These are phyloP conservation scores for Chloebia gouldiae DNA, from an alignment of 2,113 vertebrate species.

Conservation along the genomic window DNA sequence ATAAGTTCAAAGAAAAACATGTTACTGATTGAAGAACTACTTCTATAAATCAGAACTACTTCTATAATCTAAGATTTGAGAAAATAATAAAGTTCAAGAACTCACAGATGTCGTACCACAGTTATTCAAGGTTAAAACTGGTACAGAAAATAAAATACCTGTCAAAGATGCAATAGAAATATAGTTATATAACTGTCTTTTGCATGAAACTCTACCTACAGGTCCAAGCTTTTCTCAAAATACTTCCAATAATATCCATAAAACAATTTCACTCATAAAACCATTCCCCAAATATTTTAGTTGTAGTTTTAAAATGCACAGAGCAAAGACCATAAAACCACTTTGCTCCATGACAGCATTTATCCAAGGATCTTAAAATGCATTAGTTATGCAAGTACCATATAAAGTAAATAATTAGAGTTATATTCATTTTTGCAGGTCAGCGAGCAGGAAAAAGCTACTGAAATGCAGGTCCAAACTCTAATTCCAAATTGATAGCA, in stretches of 20 bases:
- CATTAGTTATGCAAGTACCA: not conserved
- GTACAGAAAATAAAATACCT: not conserved
- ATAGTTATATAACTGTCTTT: not conserved
- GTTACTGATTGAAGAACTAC: not conserved
- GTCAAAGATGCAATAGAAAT: not conserved
- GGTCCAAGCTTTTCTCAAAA: constrained; percentile 3
- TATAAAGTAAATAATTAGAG: not conserved
- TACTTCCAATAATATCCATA: not conserved
- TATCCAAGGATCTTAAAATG: not conserved
- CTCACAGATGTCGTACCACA: not conserved
- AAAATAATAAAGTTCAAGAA: not conserved
- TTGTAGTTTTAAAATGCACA: not conserved
- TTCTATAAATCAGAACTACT: constrained; percentile 24
- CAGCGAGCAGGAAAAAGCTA: not conserved
- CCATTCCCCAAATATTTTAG: not conserved
- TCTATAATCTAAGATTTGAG: constrained; percentile 25
- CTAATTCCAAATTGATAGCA: not conserved
- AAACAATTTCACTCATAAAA: not conserved
- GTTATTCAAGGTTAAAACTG: not conserved
- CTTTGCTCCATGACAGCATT: not conserved
- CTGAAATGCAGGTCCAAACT: not conserved
- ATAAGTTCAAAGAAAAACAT: not conserved
- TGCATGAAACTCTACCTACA: not conserved
- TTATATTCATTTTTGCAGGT: not conserved
- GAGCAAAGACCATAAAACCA: not conserved